Conservation (phyloP, 1,140 invertebrate species). For the Gryllus bimaculatus region DNA sequence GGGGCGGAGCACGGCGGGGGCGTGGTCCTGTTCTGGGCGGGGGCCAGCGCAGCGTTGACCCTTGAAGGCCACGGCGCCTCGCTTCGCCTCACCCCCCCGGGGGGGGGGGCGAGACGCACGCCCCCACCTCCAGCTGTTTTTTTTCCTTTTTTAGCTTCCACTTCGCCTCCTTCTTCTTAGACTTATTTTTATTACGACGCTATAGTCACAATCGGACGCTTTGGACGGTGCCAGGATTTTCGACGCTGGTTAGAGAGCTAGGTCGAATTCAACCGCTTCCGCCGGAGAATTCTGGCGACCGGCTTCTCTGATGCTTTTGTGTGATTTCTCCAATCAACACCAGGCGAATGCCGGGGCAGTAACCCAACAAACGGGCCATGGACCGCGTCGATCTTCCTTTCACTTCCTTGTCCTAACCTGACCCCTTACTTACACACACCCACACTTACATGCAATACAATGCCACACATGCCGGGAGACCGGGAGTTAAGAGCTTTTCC, state of each 20-base stretch:
- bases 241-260: not conserved
- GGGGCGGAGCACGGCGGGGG: too few relatives aligned
- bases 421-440: too few relatives aligned
- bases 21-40: too few relatives aligned
- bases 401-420: too few relatives aligned
- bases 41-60: too few relatives aligned
- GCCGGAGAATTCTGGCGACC: not conserved
- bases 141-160: too few relatives aligned
- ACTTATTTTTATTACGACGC: not conserved
- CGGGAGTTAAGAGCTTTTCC: too few relatives aligned
- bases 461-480: too few relatives aligned
- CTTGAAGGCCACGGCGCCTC: too few relatives aligned
- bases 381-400: not conserved
- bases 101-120: not conserved
- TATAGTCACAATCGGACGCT: not conserved
- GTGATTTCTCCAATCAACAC: not conserved
- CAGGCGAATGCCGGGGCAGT: not conserved
- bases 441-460: too few relatives aligned
- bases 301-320: not conserved
- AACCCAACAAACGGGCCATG: not conserved
- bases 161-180: too few relatives aligned
- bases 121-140: too few relatives aligned
- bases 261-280: not conserved
- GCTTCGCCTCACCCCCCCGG: not conserved
- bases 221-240: not conserved